Conservation (phyloP, 2,797 vertebrate species). For the Dendrocincla tyrannina region DNA sequence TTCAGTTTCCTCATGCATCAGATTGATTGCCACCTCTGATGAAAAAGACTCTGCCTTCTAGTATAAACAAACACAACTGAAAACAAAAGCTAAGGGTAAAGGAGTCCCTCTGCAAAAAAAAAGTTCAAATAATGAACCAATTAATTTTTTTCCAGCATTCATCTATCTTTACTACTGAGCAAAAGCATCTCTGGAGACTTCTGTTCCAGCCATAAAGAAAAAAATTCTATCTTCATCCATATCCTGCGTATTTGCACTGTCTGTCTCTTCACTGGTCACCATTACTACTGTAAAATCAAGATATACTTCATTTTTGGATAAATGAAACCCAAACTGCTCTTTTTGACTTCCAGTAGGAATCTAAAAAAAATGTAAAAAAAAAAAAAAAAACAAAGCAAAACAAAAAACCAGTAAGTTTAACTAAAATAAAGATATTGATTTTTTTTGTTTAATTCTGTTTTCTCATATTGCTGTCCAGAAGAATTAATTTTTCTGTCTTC, state of each 20-base stretch:
- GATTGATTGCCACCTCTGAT: neutral
- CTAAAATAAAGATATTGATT: neutral
- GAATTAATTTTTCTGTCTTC: neutral
- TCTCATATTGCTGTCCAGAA: neutral
- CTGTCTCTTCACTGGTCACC: neutral
- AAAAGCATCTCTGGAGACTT: neutral
- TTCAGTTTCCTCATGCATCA: neutral
- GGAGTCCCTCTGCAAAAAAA: neutral
- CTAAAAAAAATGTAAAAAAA: neutral
- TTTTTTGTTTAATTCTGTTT: neutral
- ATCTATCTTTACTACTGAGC: neutral
- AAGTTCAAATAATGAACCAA: neutral
- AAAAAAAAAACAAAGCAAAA: neutral
- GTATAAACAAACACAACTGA: neutral
- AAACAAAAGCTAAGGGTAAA: neutral
- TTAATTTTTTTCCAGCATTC: neutral
- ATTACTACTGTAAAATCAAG: neutral
- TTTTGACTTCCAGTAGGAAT: neutral
- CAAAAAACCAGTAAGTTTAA: neutral
- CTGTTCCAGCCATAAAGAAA: neutral
- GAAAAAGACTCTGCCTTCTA: neutral
- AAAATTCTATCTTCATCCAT: neutral
- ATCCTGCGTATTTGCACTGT: neutral
- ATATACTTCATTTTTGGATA: neutral
- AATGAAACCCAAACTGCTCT: neutral